Conservation (phyloP, 2,888 invertebrate genomes). For the Sabellastarte sp. region DNA sequence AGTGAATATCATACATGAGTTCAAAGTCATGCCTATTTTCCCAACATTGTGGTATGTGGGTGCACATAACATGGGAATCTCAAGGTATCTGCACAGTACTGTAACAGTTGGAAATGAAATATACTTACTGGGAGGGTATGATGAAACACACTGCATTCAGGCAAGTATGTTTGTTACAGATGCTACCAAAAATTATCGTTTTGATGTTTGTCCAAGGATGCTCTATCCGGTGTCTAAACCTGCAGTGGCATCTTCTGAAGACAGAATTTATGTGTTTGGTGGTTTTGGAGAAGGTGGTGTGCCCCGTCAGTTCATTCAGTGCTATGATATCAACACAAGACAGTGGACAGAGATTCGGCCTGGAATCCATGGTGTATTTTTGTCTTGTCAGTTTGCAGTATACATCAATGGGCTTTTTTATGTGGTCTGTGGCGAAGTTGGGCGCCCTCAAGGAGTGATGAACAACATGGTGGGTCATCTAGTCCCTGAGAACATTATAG, state of each 20-base stretch:
- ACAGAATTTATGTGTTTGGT: slow-evolving; percentile 27
- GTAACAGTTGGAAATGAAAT: slow-evolving; percentile 16
- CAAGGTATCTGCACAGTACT: slow-evolving; percentile 30
- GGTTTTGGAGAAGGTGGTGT: slow-evolving; percentile 23
- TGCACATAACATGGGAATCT: slow-evolving; percentile 26
- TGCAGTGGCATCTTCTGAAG: slow-evolving; percentile 20
- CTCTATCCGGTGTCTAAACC: slow-evolving; percentile 25
- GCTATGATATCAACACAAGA: slow-evolving; percentile 16
- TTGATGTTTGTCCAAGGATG: slow-evolving; percentile 29
- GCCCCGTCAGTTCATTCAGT: slow-evolving; percentile 20
- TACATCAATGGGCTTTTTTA: slow-evolving; percentile 20
- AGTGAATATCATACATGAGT: slow-evolving; percentile 29
- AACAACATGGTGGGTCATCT: slow-evolving; percentile 17
- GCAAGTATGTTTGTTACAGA: slow-evolving; percentile 27
- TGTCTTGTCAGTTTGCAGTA: slow-evolving; percentile 26
- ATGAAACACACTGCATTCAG: slow-evolving; percentile 29
- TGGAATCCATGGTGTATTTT: slow-evolving; percentile 9
- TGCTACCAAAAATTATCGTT: slow-evolving; percentile 14
- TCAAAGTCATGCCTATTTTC: slow-evolving; percentile 21
- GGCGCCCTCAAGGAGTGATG: slow-evolving; percentile 1
- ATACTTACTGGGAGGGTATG: slow-evolving; percentile 30
- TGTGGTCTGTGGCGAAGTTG: slow-evolving; percentile 22
- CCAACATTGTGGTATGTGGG: slow-evolving; percentile 34
- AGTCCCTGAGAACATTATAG: slow-evolving; percentile 14
- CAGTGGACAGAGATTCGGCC: slow-evolving; percentile 26